These are phyloP conservation scores for Macaria liturata DNA, from an alignment of 2,888 invertebrate species.

Conservation along the genomic window DNA sequence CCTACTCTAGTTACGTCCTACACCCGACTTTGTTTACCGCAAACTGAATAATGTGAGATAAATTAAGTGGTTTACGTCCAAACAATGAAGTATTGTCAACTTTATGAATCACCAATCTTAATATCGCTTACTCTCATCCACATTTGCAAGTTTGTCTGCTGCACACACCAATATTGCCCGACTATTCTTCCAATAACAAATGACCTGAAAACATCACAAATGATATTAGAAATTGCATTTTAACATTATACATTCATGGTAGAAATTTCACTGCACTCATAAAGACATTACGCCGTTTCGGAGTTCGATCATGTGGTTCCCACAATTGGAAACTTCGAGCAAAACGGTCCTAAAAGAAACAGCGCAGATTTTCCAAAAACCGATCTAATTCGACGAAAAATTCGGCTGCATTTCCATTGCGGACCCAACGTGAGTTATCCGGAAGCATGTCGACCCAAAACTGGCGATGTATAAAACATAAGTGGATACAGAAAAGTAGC, in stretches of 20 bases:
- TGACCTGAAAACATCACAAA: constrained; percentile 14
- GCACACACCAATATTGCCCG: constrained; percentile 57
- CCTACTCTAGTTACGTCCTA: constrained; percentile 15
- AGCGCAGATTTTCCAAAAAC: constrained; percentile 57
- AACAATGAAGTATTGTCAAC: constrained; percentile 59
- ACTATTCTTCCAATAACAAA: constrained; percentile 28
- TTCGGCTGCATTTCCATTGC: constrained; percentile 61
- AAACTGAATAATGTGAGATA: constrained; percentile 36
- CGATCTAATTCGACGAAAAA: constrained; percentile 55
- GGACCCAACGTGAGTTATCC: constrained; percentile 39
- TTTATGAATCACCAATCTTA: constrained; percentile 63
- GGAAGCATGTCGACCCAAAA: constrained; percentile 45
- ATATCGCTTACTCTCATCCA: constrained; percentile 59
- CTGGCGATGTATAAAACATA: constrained; percentile 78
- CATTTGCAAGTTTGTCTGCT: constrained; percentile 64
- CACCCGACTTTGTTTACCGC: constrained; percentile 27
- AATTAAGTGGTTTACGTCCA: constrained; percentile 45
- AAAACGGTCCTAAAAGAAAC: constrained; percentile 61
- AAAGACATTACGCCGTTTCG: constrained; percentile 34
- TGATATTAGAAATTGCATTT: constrained; percentile 25
- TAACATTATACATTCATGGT: constrained; percentile 25
- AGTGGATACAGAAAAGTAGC: constrained; percentile 77
- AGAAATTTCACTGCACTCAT: constrained; percentile 28
- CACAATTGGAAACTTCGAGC: constrained; percentile 56
- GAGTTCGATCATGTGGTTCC: constrained; percentile 38